Conservation (phyloP, 2,113 vertebrate genomes). For the Calidris pugnax region DNA sequence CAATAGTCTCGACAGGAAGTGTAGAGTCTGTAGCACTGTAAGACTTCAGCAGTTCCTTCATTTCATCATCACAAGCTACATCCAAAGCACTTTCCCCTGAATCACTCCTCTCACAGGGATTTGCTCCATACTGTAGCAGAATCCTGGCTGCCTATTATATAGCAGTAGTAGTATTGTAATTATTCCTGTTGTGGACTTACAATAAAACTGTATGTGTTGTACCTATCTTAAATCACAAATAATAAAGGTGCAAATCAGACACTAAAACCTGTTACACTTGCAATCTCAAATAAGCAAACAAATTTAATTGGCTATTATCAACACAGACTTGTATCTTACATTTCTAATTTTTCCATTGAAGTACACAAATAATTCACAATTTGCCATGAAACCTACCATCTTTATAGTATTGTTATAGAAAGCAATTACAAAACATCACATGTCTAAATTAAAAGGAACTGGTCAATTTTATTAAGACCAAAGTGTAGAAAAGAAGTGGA, state of each 20-base stretch:
- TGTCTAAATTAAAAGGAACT: neutral
- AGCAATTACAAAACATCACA: neutral
- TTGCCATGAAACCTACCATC: neutral
- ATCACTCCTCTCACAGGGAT: conserved; percentile 66
- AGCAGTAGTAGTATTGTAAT: neutral
- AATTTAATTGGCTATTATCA: neutral
- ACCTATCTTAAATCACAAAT: neutral
- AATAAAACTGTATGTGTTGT: neutral
- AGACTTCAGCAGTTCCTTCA: conserved; percentile 77
- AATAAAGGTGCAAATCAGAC: neutral
- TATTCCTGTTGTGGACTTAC: neutral
- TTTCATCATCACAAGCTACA: conserved; percentile 62
- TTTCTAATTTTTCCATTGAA: neutral
- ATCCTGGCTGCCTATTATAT: conserved; percentile 73
- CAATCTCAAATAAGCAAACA: neutral
- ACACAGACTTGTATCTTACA: neutral
- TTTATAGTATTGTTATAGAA: neutral
- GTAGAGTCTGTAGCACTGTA: neutral
- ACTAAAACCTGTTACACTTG: neutral
- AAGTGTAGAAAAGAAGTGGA: neutral
- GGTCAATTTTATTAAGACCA: neutral
- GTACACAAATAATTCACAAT: neutral
- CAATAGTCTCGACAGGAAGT: neutral
- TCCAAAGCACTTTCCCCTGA: conserved; percentile 74
- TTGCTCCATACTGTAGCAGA: conserved; percentile 82